A percentile compares a stretch with the other conserved stretches of the same genome.
Conservation (phyloP, 1,140 invertebrate species). For the Grapholita molesta region DNA sequence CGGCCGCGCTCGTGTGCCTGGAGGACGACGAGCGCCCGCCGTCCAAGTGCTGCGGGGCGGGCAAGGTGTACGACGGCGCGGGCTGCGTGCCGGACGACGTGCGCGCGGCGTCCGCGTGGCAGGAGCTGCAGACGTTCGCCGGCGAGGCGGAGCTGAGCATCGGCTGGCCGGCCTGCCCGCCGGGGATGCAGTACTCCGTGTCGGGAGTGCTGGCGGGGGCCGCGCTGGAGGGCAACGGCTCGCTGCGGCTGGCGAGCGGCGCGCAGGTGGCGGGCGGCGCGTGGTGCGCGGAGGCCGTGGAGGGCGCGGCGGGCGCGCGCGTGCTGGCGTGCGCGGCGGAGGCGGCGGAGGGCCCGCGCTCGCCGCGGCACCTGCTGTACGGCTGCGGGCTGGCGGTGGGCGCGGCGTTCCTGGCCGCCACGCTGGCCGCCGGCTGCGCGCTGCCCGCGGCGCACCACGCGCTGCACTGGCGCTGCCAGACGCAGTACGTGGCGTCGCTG, state of each 20-base stretch:
- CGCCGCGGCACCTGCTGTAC: conserved; percentile 77
- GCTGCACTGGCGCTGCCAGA: conserved; percentile 91
- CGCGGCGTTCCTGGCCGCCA: conserved; percentile 87
- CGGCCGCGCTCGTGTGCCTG: conserved; percentile 79
- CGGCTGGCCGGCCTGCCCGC: conserved; percentile 65
- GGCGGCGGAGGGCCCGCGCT: conserved; percentile 61
- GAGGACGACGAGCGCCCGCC: conserved; percentile 42
- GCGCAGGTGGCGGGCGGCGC: conserved; percentile 64
- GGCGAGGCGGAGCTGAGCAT: conserved; percentile 66
- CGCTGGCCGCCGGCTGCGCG: conserved; percentile 85
- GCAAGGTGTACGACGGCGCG: conserved; percentile 58
- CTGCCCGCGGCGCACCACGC: conserved; percentile 89
- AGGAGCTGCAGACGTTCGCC: conserved; percentile 55
- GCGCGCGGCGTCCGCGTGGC: conserved; percentile 79
- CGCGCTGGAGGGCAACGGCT: conserved; percentile 71
- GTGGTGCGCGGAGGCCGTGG: conserved; percentile 82
- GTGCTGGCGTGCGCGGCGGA: conserved; percentile 83
- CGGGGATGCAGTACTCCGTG: conserved; percentile 55
- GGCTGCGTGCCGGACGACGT: conserved; percentile 79
- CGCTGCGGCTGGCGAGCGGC: conserved; percentile 47
- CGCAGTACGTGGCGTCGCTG: conserved; percentile 88
- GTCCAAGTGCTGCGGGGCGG: conserved; percentile 55
- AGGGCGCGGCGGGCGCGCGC: conserved; percentile 58
- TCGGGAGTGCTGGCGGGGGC: conserved; percentile 69
- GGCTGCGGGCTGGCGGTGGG: conserved; percentile 87